Evolutionary conservation across 2,888 invertebrate genomes (phyloP), one percentile per base, ranked within the genome.

Genomic region (Apodemia mormo): DNA sequence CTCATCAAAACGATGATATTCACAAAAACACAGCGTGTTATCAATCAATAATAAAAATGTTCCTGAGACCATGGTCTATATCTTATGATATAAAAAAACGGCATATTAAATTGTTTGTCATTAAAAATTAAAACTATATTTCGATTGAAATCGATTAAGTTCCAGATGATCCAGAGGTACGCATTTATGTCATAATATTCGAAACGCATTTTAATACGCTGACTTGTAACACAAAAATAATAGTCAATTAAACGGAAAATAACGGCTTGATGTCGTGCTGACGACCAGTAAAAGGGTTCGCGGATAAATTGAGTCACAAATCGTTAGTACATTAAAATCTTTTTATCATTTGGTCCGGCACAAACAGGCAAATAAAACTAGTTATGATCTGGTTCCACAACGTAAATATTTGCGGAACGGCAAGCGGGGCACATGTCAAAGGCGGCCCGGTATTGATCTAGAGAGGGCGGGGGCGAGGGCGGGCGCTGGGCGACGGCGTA

Each of bases 391-490:
- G 91, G 88, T 89, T 86, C 87, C 88, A 85, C 88, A 89, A 88
- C 87, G 91, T 92, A 93, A 92, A 92, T 92, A 93, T 93, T 92
- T 89, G 91, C 89, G 80, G 87, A 86, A 86, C 81, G 86, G 86
- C 86, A 86, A 85, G 88, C 85, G 85, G 87, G 88, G 89, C 91
- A 91, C 91, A 91, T 92, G 92, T 92, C 92, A 92, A 92, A 92
- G 90, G 92, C 90, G 90, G 87, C 89, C 86, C 83, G 85, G 91
- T 93, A 93, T 93, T 92, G 92, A 93, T 92, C 92, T 91, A 89
- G 86, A 83, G 87, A 79, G 85, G 83, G 83, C 77, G 40, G 72
- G 72, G 70, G 69, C 69, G 70, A 71, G 73, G 67, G 64, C 74
- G 67, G 69, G 72, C 69, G 75, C 67, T 30, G 70, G 67, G 73